A percentile compares a stretch with the other conserved stretches of the same genome.
Conservation (phyloP, 2,797 vertebrate species). For the Pipistrellus kuhlii region DNA sequence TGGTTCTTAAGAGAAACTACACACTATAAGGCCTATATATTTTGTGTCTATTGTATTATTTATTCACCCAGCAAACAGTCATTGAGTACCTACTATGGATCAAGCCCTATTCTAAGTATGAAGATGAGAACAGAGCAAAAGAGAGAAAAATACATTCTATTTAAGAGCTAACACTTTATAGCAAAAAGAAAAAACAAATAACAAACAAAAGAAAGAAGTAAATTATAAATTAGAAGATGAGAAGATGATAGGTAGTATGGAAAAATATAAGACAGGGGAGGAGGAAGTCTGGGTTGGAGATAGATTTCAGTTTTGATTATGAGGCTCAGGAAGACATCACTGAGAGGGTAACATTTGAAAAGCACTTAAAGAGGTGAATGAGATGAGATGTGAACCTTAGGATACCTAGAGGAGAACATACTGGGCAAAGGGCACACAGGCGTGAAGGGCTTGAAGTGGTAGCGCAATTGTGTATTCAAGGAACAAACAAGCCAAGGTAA, state of each 20-base stretch:
- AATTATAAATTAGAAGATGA: neutral
- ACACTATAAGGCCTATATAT: neutral
- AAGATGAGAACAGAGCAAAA: neutral
- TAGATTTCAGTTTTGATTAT: neutral
- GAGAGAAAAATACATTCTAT: neutral
- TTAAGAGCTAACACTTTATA: neutral
- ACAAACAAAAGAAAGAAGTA: neutral
- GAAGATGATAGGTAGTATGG: neutral
- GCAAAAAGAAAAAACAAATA: neutral
- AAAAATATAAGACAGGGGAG: neutral
- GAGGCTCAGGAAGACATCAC: neutral
- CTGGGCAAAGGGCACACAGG: neutral
- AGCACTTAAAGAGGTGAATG: neutral
- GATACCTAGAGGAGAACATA: neutral
- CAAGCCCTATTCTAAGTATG: neutral
- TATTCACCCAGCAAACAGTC: neutral
- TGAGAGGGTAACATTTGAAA: neutral
- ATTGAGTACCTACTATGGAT: fast-evolving
- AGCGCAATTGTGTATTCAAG: neutral
- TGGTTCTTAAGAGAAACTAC: neutral
- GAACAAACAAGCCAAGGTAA: neutral
- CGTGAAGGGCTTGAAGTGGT: neutral
- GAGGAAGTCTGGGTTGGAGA: neutral
- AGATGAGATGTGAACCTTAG: neutral
- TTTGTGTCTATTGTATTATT: neutral